A percentile compares a stretch with the other conserved stretches of the same genome.
Evolutionary conservation across 1,140 invertebrate species (phyloP).

Genomic region (Hydropsyche tenuis): DNA sequence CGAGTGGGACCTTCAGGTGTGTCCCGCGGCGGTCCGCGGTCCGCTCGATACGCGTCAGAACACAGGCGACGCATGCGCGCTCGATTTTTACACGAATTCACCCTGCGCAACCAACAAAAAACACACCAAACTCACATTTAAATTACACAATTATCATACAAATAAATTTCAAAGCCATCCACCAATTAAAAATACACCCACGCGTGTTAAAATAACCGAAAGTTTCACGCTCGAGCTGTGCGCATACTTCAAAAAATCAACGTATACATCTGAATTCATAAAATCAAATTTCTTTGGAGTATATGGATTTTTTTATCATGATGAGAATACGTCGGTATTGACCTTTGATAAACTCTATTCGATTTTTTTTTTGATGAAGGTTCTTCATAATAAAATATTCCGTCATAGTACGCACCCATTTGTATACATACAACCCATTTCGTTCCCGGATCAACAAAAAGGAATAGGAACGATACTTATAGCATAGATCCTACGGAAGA

Average conservation of each 20-base stretch:
- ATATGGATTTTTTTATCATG: too few species aligned
- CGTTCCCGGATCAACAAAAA: constrained; percentile 17
- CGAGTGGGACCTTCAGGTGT: constrained; percentile 39
- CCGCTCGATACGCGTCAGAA: constrained; percentile 29
- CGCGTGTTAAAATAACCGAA: too few species aligned
- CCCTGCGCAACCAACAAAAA: background rate
- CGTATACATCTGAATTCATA: too few species aligned
- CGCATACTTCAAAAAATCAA: too few species aligned
- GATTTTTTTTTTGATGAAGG: background rate
- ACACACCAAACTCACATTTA: background rate
- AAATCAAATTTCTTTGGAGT: too few species aligned
- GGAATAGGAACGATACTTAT: background rate
- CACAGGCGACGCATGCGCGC: constrained; percentile 12
- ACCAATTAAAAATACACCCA: too few species aligned
- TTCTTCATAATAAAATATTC: constrained; percentile 24
- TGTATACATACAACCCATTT: constrained; percentile 31
- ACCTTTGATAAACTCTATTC: constrained; percentile 6
- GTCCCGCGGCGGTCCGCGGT: constrained; percentile 33
- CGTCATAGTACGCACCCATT: constrained; percentile 14
- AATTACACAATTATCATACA: too few species aligned
- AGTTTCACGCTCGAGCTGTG: too few species aligned
- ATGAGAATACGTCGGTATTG: background rate
- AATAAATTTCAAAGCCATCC: too few species aligned
- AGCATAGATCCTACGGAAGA: background rate
- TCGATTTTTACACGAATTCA: background rate